phyloP scores from a whole-genome alignment of 1,140 invertebrate species.

The Drosophila ficusphila region DNA sequence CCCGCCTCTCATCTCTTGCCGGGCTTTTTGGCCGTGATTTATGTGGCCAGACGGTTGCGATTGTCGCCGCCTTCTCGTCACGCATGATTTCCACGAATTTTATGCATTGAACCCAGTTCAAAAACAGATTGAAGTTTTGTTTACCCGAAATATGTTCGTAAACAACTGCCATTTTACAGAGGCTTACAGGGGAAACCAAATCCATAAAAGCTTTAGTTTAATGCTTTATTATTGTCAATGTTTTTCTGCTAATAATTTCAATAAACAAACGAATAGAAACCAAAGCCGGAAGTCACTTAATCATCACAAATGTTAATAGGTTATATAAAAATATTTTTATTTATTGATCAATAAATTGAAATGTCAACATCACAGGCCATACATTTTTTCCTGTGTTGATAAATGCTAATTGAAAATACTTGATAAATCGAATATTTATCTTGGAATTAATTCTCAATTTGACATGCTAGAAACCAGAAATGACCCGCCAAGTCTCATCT shows the following conservation, averaged over 20 bases:
- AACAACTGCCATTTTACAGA: conserved; percentile 11
- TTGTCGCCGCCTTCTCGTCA: conserved; percentile 44
- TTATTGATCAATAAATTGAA: too few relatives aligned
- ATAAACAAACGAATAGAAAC: neutral
- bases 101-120: conserved; percentile 21
- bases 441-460: neutral
- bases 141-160: conserved; percentile 16
- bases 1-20: neutral
- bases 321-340: too few relatives aligned
- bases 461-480: too few relatives aligned
- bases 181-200: neutral
- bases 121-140: conserved; percentile 16
- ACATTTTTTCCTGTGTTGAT: too few relatives aligned
- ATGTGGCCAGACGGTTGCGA: conserved; percentile 31
- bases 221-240: neutral
- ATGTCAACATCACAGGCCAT: too few relatives aligned
- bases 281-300: neutral
- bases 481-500: too few relatives aligned
- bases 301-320: neutral
- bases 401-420: too few relatives aligned
- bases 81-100: conserved; percentile 43
- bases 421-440: neutral
- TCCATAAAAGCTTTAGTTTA: neutral
- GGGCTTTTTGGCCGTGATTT: conserved; percentile 31
- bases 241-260: neutral